Conservation (phyloP, 2,797 vertebrate genomes). For the Artibeus jamaicensis region DNA sequence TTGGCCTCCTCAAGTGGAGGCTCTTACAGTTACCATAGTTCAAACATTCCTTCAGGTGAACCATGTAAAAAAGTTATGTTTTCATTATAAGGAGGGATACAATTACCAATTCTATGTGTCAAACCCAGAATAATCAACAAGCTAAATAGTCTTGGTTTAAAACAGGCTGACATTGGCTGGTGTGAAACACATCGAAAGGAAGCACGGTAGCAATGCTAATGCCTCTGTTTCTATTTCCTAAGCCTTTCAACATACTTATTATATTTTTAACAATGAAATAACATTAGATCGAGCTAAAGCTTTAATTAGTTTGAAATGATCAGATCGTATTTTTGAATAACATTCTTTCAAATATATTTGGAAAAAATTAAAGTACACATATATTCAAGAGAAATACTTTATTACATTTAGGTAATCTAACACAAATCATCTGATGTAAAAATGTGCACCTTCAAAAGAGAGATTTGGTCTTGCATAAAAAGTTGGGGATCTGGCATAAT, state of each 20-base stretch:
- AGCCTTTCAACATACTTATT: neutral
- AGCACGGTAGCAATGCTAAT: constrained; percentile 8
- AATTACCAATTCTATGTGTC: constrained; percentile 53
- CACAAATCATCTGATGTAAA: neutral
- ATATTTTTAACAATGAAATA: constrained; percentile 7
- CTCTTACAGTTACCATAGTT: neutral
- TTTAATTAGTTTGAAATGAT: constrained; percentile 38
- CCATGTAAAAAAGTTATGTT: constrained; percentile 26
- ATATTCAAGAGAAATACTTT: neutral
- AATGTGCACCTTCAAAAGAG: neutral
- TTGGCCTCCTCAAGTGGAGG: neutral
- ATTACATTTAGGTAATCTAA: neutral
- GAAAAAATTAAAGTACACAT: neutral
- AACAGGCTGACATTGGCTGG: constrained; percentile 61
- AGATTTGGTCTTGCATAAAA: neutral
- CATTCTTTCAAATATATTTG: neutral
- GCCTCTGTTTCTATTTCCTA: neutral
- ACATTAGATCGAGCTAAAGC: constrained; percentile 17
- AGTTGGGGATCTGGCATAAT: neutral
- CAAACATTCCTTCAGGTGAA: neutral
- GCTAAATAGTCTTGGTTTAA: constrained; percentile 59
- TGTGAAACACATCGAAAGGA: constrained; percentile 40
- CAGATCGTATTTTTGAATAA: neutral
- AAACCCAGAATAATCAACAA: constrained; percentile 60
- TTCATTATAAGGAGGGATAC: constrained; percentile 41